Evolutionary conservation across 2,888 invertebrate species (phyloP), one percentile per base, ranked within the genome.

Genomic region (Azorinus chamasolen): DNA sequence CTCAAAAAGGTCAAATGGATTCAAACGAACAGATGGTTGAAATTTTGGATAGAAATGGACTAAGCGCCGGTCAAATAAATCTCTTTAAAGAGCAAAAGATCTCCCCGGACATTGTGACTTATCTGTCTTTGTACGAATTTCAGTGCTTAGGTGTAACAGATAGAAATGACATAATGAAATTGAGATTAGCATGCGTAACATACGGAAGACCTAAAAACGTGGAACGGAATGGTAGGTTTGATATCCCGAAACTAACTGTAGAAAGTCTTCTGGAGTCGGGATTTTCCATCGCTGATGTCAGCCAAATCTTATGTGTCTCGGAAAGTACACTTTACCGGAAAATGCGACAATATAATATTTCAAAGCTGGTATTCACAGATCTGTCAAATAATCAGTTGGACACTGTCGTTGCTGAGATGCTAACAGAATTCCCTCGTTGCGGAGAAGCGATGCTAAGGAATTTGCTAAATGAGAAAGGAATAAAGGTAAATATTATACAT

Each of bases 101-200:
- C 32, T 27, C 53, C 22, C 76, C 76, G 16, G 59, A 59, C 51
- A 70, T 76, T 24, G 63, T 76, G 24, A 14, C 53, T 22, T 32
- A 54, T 16, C 39, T 75, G 24, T 59, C 75, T 1, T 46, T 32
- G 14, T 37, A 32, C 43, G 75, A 75, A 48, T 27, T 75, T 48
- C 45, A 53, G 25, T 54, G 32, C 25, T 58, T 75, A 27, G 75
- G 75, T 1, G 18, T 75, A n/a, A 37, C 25, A 12, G 37, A 58
- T 27, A 24, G 65, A 1, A 10, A 27, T 3, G 64, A 76, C n/a
- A 61, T 76, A 59, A 76, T 76, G 76, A 39, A 58, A 51, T 45
- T 76, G 14, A 45, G 76, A 41, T 55, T 59, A 6, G 69, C 63
- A 43, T 62, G 75, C 27, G 25, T 75, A 22, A 62, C 54, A 58